phyloP scores from a whole-genome alignment of 2,797 vertebrate genomes.

The Cryptoblepharus egeriae region DNA sequence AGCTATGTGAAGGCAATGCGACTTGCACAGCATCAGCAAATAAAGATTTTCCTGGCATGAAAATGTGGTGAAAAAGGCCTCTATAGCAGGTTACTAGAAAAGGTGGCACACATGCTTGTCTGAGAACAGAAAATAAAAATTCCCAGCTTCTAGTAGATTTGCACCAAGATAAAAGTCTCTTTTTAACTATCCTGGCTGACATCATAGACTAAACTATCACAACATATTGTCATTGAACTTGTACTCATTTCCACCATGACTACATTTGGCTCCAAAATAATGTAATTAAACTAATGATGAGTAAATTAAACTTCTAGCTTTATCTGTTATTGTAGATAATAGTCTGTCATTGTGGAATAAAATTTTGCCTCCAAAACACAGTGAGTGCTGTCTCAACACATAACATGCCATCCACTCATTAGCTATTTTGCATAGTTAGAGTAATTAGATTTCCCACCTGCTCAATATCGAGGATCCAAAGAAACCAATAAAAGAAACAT shows the following conservation, averaged over 20 bases:
- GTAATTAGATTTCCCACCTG: conserved; percentile 43
- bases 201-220: not conserved
- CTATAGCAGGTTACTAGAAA: not conserved
- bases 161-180: not conserved
- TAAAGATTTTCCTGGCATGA: not conserved
- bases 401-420: conserved; percentile 13
- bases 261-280: not conserved
- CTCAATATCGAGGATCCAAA: not conserved
- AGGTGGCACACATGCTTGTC: not conserved
- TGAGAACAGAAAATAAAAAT: not conserved
- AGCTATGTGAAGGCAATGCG: not conserved
- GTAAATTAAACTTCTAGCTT: conserved; percentile 13
- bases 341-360: not conserved
- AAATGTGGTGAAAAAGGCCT: not conserved
- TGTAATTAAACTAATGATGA: not conserved
- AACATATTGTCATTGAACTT: not conserved
- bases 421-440: conserved; percentile 40
- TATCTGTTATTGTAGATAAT: not conserved
- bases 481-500: conserved; percentile 13
- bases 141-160: not conserved
- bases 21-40: not conserved
- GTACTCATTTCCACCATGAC: not conserved
- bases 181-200: not conserved
- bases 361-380: conserved; percentile 2
- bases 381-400: not conserved